Evolutionary conservation across 1,140 invertebrate species (phyloP), one percentile per base, ranked within the genome.

Genomic region (Oreohelix idahoensis): DNA sequence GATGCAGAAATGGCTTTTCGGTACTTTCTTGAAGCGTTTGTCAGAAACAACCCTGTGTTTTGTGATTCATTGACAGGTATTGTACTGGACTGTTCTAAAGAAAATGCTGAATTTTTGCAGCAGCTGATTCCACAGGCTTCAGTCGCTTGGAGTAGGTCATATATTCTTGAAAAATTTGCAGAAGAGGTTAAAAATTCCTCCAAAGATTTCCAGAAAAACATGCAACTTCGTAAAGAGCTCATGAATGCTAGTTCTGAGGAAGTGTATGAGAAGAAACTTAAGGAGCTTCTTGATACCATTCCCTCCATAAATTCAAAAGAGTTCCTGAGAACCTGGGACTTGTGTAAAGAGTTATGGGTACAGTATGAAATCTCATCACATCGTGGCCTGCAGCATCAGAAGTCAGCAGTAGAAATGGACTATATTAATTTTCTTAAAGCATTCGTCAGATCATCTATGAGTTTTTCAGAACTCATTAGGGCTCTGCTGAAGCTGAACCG

Each of bases 41-140:
- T 80, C 26, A 80, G 42, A 71, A 38, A 80, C 35, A 80, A 80
- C 42, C 39, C 35, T 23, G 66, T n/a, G 17, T 80, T 80, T 71
- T 80, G 79, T 71, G 66, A 80, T 49, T 35, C 38, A 23, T 5
- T 80, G 23, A 49, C 4, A 8, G 79, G 79, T 36, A 26, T 80
- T 8, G 66, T 80, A 20, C n/a, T 80, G 4, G 79, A 80, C 45
- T 80, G 58, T 49, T n/a, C 35, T 80, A 69, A 71, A 71, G 66
- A 71, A 42, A 49, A 71, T 45, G 79, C 66, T 42, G 79, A 80
- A n/a, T 70, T 70, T 58, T 20, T 80, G 11, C 66, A 70, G 58
- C 66, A 39, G 58, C 42, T 80, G 10, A 49, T 80, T 20, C 79
- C 79, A 5, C 58, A 70, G 20, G 66, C 38, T 1, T 23, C 11